Percentiles rank a stretch among this genome's conserved stretches.
phyloP scores from a whole-genome alignment of 2,113 vertebrate species.

The Eulemur rufifrons region DNA sequence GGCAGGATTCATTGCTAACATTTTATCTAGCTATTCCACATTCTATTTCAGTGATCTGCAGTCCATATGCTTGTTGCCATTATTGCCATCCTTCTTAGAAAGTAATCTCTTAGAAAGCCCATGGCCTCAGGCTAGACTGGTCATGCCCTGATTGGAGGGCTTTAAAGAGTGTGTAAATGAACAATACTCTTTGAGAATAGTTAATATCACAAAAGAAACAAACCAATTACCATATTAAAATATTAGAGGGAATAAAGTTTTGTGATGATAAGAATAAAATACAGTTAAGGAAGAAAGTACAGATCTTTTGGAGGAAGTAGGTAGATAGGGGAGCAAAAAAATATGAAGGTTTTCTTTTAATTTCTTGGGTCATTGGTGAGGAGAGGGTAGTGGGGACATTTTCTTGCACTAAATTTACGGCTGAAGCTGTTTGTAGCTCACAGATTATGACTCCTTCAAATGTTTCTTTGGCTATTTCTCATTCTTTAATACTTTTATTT shows the following conservation, averaged over 20 bases:
- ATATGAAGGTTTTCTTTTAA: not conserved
- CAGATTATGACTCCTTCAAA: constrained; percentile 18
- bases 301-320: not conserved
- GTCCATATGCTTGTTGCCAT: not conserved
- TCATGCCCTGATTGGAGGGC: not conserved
- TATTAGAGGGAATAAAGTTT: not conserved
- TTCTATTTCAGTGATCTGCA: not conserved
- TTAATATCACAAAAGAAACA: constrained; percentile 8
- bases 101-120: not conserved
- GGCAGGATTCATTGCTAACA: not conserved
- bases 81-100: not conserved
- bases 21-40: not conserved
- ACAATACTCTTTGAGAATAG: not conserved
- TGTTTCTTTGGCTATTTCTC: constrained; percentile 41
- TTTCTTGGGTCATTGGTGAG: not conserved
- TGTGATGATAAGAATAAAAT: not conserved
- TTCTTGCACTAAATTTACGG: not conserved
- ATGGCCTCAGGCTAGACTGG: not conserved
- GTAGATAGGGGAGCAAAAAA: not conserved
- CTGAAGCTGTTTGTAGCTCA: not conserved
- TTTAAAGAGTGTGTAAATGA: not conserved
- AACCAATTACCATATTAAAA: not conserved
- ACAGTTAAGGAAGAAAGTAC: not conserved
- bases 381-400: not conserved
- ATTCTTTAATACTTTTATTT: constrained; percentile 48